A percentile compares a stretch with the other conserved stretches of the same genome.
These are phyloP conservation scores for Hirtodrosophila histrioides DNA, from an alignment of 2,888 invertebrate genomes.

Conservation along the genomic window DNA sequence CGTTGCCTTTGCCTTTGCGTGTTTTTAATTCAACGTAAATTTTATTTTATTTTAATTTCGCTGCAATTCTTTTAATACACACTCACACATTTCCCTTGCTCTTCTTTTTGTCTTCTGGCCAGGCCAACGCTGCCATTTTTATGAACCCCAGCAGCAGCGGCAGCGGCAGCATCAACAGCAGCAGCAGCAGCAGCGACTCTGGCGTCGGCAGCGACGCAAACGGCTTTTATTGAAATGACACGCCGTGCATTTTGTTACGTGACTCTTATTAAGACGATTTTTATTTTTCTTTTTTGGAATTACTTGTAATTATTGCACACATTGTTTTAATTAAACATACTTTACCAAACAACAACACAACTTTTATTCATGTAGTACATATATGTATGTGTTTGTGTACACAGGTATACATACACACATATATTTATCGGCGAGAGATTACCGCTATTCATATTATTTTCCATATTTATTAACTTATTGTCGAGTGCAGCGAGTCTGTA, in stretches of 20 bases:
- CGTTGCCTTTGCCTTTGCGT: slow-evolving; percentile 41
- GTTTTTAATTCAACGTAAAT: slow-evolving; percentile 80
- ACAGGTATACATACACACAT: too few relatives aligned
- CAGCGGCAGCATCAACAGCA: slow-evolving; percentile 16
- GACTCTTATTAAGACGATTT: slow-evolving; percentile 50
- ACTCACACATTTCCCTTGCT: slow-evolving; percentile 18
- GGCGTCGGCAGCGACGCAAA: slow-evolving; percentile 16
- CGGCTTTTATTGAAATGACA: slow-evolving; percentile 57
- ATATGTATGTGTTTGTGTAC: too few relatives aligned
- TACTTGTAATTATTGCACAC: slow-evolving; percentile 51
- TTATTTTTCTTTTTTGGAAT: slow-evolving; percentile 14
- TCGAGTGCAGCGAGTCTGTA: too few relatives aligned
- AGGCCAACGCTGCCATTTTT: slow-evolving; percentile 27
- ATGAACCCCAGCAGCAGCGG: slow-evolving; percentile 34
- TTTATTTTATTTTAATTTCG: slow-evolving; percentile 80
- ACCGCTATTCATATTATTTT: too few relatives aligned
- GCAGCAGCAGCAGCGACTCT: slow-evolving; percentile 12
- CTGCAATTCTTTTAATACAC: slow-evolving; percentile 70
- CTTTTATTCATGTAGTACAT: not conserved
- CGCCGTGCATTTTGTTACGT: slow-evolving; percentile 57
- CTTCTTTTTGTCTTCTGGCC: slow-evolving; percentile 10
- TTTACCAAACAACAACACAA: not conserved
- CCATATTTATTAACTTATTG: too few relatives aligned
- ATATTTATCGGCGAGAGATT: too few relatives aligned
- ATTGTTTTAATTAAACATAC: slow-evolving; percentile 33